phyloP scores from a whole-genome alignment of 2,888 invertebrate genomes.

The Leptogaster cylindrica region DNA sequence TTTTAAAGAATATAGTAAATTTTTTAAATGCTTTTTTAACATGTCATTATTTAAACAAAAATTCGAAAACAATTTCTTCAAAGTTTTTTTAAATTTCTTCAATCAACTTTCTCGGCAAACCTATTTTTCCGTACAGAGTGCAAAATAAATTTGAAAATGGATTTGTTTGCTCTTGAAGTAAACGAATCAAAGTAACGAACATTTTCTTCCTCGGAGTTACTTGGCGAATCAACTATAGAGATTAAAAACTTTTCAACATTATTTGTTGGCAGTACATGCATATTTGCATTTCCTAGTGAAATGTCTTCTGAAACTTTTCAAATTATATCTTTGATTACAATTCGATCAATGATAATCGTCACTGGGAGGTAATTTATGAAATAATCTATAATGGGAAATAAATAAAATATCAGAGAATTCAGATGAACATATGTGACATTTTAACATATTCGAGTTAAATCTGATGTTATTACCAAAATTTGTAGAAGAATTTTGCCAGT shows the following conservation, averaged over 20 bases:
- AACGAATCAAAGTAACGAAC: too few species aligned
- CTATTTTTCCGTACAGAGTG: not conserved
- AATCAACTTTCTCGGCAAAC: not conserved
- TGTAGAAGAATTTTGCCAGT: not conserved
- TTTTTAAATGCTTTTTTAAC: not conserved
- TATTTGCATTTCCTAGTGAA: not conserved
- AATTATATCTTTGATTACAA: not conserved
- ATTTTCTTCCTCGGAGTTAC: too few species aligned
- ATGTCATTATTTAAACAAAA: not conserved
- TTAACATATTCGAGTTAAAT: not conserved
- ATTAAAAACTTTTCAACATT: not conserved
- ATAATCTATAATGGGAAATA: not conserved
- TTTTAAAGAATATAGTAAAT: not conserved
- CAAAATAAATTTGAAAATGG: not conserved
- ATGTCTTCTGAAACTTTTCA: too few species aligned
- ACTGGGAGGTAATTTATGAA: not conserved
- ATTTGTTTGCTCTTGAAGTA: too few species aligned
- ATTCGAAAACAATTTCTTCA: not conserved
- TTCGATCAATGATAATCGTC: not conserved
- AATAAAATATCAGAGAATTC: not conserved
- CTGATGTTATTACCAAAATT: not conserved
- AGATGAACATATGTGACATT: not conserved
- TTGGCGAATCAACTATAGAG: too few species aligned
- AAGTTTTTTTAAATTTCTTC: not conserved
- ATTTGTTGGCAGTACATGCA: too few species aligned